Evolutionary conservation across 2,888 invertebrate species (phyloP), one percentile per base, ranked within the genome.

Genomic region (Seladonia tumulorum): DNA sequence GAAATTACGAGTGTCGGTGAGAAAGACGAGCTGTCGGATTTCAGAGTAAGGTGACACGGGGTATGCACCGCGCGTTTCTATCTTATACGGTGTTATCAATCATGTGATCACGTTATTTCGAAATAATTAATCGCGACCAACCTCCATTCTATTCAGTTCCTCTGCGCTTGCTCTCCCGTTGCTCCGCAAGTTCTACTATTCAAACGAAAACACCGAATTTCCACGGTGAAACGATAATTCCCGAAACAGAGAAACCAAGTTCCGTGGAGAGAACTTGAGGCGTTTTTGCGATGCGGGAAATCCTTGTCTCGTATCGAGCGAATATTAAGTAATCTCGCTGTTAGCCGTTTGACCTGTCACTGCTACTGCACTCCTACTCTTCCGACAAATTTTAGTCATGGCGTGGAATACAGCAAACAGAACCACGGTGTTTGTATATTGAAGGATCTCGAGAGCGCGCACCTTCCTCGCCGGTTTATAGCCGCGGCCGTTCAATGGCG

Each of bases 321-420:
- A 87, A 85, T 89, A 91, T 92, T 93, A 93, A 91, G 92, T 93
- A 91, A 93, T 91, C 89, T 93, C 91, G 84, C 90, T 91, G 87
- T 92, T 91, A 87, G 88, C 90, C 83, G 91, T 92, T 90, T 91
- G 91, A 91, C 90, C 91, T 91, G 90, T 91, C 90, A 92, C 91
- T 89, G 89, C 91, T 88, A 92, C 90, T 87, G 87, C 91, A 92
- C 92, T 93, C 92, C 92, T 93, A 91, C 90, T 91, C 90, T 91
- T 90, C 90, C 90, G 87, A 84, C 87, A 92, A 91, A 91, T 91
- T 89, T 90, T 91, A 90, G 92, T 91, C 91, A 93, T 93, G 91
- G 92, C 92, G 91, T 91, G 91, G 90, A 90, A 89, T 85, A 87
- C 85, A 89, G 85, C 83, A 82, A 90, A 83, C 85, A 87, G 88